Evolutionary conservation across 2,113 vertebrate genomes (phyloP).

Genomic region (Erythrocebus patas): DNA sequence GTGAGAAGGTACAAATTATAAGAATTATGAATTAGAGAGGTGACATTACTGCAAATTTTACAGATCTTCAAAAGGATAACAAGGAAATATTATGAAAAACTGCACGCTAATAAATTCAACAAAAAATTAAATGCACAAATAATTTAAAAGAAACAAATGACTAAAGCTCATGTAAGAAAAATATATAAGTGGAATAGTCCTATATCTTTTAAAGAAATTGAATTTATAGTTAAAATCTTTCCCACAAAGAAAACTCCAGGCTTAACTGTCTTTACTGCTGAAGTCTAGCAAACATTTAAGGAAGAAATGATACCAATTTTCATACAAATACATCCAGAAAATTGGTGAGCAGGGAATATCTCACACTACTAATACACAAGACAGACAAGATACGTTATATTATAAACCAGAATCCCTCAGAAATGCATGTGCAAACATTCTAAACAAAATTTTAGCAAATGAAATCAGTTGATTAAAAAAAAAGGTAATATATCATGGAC

Average conservation of each 20-base stretch:
- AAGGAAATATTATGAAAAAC: not conserved
- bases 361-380: not conserved
- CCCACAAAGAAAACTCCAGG: not conserved
- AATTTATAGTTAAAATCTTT: not conserved
- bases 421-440: not conserved
- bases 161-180: not conserved
- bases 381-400: not conserved
- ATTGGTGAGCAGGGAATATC: not conserved
- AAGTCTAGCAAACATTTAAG: not conserved
- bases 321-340: not conserved
- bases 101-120: not conserved
- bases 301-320: not conserved
- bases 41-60: not conserved
- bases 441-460: not conserved
- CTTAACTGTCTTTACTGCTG: not conserved
- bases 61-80: not conserved
- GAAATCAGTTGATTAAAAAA: not conserved
- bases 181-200: not conserved
- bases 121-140: not conserved
- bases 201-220: not conserved
- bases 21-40: not conserved
- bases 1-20: not conserved
- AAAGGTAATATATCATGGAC: not conserved
- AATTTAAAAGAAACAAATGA: not conserved
- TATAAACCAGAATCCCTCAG: not conserved